Evolutionary conservation across 1,140 invertebrate genomes (phyloP).

Genomic region (Bombus fervidus): DNA sequence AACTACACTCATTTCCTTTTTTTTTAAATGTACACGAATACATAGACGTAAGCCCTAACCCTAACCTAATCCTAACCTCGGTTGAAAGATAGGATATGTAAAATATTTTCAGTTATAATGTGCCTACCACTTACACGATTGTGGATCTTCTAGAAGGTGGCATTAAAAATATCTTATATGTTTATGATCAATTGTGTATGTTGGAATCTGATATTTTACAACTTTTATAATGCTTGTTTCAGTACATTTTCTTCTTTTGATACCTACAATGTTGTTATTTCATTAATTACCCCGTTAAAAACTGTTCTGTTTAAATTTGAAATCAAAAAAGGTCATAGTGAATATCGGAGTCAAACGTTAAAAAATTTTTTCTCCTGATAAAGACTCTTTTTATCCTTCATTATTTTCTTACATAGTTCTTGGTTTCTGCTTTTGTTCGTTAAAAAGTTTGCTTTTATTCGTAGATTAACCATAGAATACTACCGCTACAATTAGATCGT

Average conservation of each 20-base stretch:
- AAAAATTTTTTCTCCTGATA: background rate
- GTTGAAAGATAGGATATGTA: conserved; percentile 31
- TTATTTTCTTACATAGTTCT: background rate
- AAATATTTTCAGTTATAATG: conserved; percentile 40
- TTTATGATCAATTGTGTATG: conserved; percentile 35
- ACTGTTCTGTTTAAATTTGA: background rate
- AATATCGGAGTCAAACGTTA: background rate
- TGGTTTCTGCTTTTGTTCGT: conserved; percentile 6
- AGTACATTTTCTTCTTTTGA: conserved; percentile 11
- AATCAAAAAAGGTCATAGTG: conserved; percentile 8
- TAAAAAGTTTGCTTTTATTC: conserved; percentile 47
- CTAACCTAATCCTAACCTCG: background rate
- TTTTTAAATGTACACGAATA: conserved; percentile 13
- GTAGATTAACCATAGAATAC: conserved; percentile 62
- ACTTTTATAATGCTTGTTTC: conserved; percentile 25
- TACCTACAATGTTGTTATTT: conserved; percentile 33
- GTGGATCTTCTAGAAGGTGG: conserved; percentile 36
- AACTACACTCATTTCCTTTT: conserved; percentile 8
- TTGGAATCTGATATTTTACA: conserved; percentile 27
- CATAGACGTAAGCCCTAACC: background rate
- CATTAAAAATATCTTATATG: conserved; percentile 46
- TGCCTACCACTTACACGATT: conserved; percentile 45
- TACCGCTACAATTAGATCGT: conserved; percentile 66
- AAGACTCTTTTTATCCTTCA: background rate
- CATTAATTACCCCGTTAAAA: background rate